Evolutionary conservation across 2,113 vertebrate species (phyloP).

Genomic region (Felis catus): DNA sequence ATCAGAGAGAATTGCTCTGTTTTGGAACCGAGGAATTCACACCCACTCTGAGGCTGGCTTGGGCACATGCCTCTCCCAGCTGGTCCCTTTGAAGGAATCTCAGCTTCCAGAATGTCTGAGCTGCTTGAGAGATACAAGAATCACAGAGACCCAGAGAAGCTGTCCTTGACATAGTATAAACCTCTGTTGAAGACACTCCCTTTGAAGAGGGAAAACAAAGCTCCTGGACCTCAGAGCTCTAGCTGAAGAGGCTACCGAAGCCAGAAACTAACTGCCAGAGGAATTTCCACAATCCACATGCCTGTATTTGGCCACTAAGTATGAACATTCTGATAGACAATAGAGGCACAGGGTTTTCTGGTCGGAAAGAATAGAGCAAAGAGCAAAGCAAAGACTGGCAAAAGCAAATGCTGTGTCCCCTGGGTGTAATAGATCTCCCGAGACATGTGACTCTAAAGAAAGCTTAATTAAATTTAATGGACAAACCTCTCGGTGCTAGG

Average conservation of each 20-base stretch:
- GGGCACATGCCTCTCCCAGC: constrained; percentile 33
- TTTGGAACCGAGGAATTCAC: constrained; percentile 49
- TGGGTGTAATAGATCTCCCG: constrained; percentile 76
- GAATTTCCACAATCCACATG: constrained; percentile 70
- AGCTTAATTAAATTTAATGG: constrained; percentile 86
- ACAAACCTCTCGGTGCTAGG: constrained; percentile 73
- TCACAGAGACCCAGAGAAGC: neutral
- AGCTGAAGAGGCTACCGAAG: neutral
- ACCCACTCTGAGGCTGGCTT: constrained; percentile 2
- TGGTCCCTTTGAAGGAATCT: constrained; percentile 13
- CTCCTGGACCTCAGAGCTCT: neutral
- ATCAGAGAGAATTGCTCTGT: constrained; percentile 15
- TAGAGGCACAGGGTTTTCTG: constrained; percentile 71
- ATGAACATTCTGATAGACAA: constrained; percentile 75
- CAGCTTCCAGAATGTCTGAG: constrained; percentile 38
- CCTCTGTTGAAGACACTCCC: constrained; percentile 65
- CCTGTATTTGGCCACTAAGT: constrained; percentile 76
- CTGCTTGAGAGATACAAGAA: neutral
- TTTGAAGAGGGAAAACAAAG: constrained; percentile 50
- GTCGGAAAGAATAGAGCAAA: constrained; percentile 64
- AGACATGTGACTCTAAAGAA: constrained; percentile 75
- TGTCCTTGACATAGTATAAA: constrained; percentile 45
- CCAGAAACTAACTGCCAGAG: constrained; percentile 21
- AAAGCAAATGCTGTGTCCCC: constrained; percentile 71
- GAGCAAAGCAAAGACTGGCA: constrained; percentile 74